phyloP scores from a whole-genome alignment of 2,113 vertebrate species.

The Phoenicopterus ruber region DNA sequence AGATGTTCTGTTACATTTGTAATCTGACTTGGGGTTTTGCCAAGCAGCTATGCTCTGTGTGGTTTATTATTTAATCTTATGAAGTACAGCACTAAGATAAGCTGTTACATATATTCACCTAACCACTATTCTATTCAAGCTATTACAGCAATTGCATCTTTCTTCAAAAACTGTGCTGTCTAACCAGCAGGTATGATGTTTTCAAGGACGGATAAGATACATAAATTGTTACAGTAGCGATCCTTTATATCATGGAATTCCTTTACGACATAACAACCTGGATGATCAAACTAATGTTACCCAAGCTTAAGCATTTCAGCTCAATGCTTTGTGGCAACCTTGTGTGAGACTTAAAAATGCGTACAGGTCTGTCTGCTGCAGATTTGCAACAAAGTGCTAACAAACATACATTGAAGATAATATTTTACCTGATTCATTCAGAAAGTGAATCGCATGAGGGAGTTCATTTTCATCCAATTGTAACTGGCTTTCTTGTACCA shows the following conservation, averaged over 20 bases:
- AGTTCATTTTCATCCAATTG: slow-evolving; percentile 92
- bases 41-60: neutral
- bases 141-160: neutral
- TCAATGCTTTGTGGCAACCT: neutral
- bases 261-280: neutral
- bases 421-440: slow-evolving; percentile 88
- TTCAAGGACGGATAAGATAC: neutral
- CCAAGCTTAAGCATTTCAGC: neutral
- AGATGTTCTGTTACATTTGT: neutral
- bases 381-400: neutral
- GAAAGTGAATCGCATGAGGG: slow-evolving; percentile 89
- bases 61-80: neutral
- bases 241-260: neutral
- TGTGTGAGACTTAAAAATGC: neutral
- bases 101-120: neutral
- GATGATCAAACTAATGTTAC: neutral
- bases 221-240: neutral
- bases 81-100: neutral
- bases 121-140: neutral
- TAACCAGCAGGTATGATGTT: neutral
- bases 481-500: slow-evolving; percentile 87
- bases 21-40: neutral
- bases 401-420: neutral
- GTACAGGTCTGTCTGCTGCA: neutral
- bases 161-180: neutral